A percentile compares a stretch with the other conserved stretches of the same genome.
Conservation (phyloP, 2,113 vertebrate genomes). For the Sinocyclocheilus rhinocerous region DNA sequence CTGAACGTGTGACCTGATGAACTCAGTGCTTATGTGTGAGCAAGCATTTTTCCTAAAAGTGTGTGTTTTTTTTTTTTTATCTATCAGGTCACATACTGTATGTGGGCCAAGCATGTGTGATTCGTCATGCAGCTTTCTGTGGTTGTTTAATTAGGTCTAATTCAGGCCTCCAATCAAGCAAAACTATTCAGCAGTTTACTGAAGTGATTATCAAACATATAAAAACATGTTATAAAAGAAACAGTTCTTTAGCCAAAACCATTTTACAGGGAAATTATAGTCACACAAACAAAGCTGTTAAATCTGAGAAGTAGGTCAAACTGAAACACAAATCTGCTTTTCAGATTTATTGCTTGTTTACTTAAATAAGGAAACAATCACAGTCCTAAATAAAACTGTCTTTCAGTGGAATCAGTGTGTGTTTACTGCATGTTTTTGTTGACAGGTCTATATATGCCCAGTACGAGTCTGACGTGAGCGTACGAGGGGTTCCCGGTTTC, state of each 20-base stretch:
- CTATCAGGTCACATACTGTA: neutral
- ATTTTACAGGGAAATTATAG: neutral
- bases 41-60: neutral
- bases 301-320: neutral
- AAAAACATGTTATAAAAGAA: neutral
- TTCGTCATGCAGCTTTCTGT: neutral
- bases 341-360: neutral
- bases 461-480: slow-evolving; percentile 79
- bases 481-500: slow-evolving; percentile 82
- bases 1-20: neutral
- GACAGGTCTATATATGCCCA: slow-evolving; percentile 84
- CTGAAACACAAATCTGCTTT: neutral
- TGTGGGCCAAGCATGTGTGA: neutral
- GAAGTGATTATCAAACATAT: neutral
- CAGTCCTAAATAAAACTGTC: neutral
- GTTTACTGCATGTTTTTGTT: slow-evolving; percentile 19
- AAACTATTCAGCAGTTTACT: neutral
- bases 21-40: neutral
- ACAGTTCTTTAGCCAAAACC: neutral
- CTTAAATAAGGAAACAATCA: neutral
- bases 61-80: neutral
- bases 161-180: neutral
- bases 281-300: neutral
- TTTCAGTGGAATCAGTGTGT: neutral
- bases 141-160: neutral